Base-by-base conservation (phyloP, 2,113 vertebrate genomes). In the Cisticola juncidis region DNA sequence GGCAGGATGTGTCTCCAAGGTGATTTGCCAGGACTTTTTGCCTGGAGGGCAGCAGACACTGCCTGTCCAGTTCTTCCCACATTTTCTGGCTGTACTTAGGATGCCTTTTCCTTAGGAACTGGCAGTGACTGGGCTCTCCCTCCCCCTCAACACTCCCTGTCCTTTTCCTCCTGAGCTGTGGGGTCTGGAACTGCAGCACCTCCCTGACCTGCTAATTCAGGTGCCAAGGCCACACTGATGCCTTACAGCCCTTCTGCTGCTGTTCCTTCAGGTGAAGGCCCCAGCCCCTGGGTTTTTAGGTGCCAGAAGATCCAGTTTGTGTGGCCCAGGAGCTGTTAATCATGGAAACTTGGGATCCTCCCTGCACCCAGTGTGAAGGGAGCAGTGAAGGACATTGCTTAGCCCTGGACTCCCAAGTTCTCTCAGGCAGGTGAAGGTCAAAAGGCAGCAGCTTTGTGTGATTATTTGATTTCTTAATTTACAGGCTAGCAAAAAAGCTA, bases 381-480 rank as follows among this genome's bases (percentile, higher is more conserved):
- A 31, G 64, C 62, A 40, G 42, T n/a, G 72, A 60, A 68, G 48
- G 54, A 25, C 19, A 2, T 11, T 68, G 51, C 14, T 68, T 77
- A 60, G 38, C 53, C 9, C 73, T 56, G 60, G 50, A 21, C 35
- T 93, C 56, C 42, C 26, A 28, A 42, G 31, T 44, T 26, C 40
- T 9, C 26, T 36, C 18, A n/a, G 51, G 51, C 53, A 81, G 40
- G 2, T 72, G 45, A 54, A 82, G 66, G 66, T 62, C 78, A 69
- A 87, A 78, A 89, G 56, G 62, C 84, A 91, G 42, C 21, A 62
- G 22, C 7, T 70, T 17, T 24, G 1, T 18, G 35, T 9, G 42
- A 9, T 90, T 76, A 11, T 57, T 82, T 92, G 51, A 53, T 78
- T 78, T 91, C 31, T 35, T 72, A 24, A 85, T 68, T 87, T 57